A percentile compares a stretch with the other conserved stretches of the same genome.
These are phyloP conservation scores for Chrysina gloriosa DNA, from an alignment of 2,888 invertebrate genomes.

Conservation along the genomic window DNA sequence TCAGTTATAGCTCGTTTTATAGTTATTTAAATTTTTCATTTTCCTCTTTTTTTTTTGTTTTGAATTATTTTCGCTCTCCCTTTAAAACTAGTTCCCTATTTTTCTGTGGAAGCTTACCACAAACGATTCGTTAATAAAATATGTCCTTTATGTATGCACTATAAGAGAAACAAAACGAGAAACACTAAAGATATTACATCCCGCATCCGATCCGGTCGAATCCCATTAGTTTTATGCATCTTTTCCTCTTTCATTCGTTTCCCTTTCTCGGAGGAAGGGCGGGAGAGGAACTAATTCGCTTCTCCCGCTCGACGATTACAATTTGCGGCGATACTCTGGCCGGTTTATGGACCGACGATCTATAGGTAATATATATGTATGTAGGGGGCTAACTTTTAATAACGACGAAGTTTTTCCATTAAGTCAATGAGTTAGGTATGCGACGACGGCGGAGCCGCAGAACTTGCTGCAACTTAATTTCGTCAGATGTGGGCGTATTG, in stretches of 20 bases:
- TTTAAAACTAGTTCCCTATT: too few species aligned
- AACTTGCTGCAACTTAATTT: slow-evolving; percentile 40
- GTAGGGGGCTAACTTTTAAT: slow-evolving; percentile 56
- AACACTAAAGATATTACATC: not conserved
- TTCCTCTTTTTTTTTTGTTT: too few species aligned
- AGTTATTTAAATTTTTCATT: too few species aligned
- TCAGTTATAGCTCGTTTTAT: too few species aligned
- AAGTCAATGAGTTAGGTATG: slow-evolving; percentile 56
- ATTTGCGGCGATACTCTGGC: slow-evolving; percentile 4
- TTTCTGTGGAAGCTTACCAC: too few species aligned
- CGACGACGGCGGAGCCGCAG: slow-evolving; percentile 14
- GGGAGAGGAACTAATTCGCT: not conserved
- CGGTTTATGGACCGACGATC: slow-evolving; percentile 3
- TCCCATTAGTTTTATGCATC: not conserved
- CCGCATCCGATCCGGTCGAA: not conserved
- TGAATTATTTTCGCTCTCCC: too few species aligned
- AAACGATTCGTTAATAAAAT: too few species aligned
- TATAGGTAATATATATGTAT: not conserved
- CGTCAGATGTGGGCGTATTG: slow-evolving; percentile 38
- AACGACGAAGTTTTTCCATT: slow-evolving; percentile 62
- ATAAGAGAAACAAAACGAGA: not conserved
- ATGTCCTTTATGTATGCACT: not conserved
- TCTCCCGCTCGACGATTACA: not conserved
- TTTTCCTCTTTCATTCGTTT: too few species aligned
- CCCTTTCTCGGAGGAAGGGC: too few species aligned